A percentile compares a stretch with the other conserved stretches of the same genome.
phyloP scores from a whole-genome alignment of 2,888 invertebrate genomes.

The Rutpela maculata region DNA sequence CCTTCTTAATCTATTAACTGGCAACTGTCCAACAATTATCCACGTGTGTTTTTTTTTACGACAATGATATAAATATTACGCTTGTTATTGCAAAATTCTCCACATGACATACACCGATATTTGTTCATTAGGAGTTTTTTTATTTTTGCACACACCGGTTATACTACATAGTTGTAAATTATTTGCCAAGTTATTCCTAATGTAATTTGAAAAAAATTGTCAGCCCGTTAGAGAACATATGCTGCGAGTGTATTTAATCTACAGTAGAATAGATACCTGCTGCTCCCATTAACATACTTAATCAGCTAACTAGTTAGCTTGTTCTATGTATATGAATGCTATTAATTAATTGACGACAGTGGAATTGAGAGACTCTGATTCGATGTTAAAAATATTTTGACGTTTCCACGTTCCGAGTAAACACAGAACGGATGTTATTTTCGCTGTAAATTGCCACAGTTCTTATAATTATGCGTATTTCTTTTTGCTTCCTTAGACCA shows the following conservation, averaged over 20 bases:
- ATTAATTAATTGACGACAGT: not conserved
- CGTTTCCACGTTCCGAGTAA: not conserved
- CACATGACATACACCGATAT: conserved; percentile 13
- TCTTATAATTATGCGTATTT: not conserved
- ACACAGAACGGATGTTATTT: not conserved
- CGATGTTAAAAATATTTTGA: not conserved
- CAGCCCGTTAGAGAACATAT: not conserved
- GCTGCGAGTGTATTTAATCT: not conserved
- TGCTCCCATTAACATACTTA: not conserved
- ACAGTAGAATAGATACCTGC: not conserved
- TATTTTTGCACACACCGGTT: conserved; percentile 9
- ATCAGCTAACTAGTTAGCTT: not conserved
- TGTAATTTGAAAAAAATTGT: not conserved
- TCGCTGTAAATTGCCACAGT: not conserved
- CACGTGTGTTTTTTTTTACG: conserved; percentile 41
- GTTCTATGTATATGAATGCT: not conserved
- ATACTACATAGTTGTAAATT: conserved; percentile 5
- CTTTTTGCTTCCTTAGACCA: not conserved
- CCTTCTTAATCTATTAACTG: conserved; percentile 39
- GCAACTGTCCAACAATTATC: conserved; percentile 38
- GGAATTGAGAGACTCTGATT: not conserved
- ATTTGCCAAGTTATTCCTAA: not conserved
- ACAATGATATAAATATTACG: conserved; percentile 38
- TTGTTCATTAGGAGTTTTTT: conserved; percentile 9
- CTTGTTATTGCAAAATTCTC: conserved; percentile 36